These are phyloP conservation scores for Montifringilla adamsi DNA, from an alignment of 2,113 vertebrate genomes.

Conservation along the genomic window DNA sequence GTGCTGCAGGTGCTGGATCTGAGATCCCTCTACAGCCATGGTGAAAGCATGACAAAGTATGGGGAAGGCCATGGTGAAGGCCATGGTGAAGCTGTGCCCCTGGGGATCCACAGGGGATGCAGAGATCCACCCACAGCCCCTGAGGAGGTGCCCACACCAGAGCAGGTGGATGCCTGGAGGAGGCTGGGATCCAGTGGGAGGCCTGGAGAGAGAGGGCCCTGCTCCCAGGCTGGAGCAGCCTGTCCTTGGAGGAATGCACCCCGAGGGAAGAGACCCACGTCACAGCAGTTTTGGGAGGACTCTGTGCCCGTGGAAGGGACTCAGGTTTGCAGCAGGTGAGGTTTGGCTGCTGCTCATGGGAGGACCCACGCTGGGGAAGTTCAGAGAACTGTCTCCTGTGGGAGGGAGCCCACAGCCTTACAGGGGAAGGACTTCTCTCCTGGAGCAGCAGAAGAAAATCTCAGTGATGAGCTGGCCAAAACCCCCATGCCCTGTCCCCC, in stretches of 20 bases:
- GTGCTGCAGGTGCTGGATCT: fast-evolving
- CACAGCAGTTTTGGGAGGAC: background rate
- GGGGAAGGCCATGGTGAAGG: too few species aligned
- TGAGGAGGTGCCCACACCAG: background rate
- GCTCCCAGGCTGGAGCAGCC: background rate
- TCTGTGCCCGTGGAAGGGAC: background rate
- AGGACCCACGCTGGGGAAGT: background rate
- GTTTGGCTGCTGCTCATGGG: background rate
- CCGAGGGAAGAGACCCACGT: background rate
- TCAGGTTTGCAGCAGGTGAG: background rate
- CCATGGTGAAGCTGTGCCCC: background rate
- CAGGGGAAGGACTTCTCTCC: background rate
- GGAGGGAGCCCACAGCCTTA: background rate
- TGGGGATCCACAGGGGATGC: background rate
- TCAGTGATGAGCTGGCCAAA: background rate
- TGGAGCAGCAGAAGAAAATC: background rate
- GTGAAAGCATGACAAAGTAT: background rate
- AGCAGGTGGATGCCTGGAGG: background rate
- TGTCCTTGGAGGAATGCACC: background rate
- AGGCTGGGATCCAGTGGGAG: background rate
- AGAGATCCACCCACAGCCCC: background rate
- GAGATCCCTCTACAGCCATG: background rate
- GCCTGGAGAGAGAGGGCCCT: background rate
- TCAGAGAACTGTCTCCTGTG: background rate
- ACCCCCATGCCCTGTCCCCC: background rate